Percentiles rank a stretch among this genome's conserved stretches.
Conservation (phyloP, 53 echinoderm and acorn worm species). For the Antedon mediterranea region DNA sequence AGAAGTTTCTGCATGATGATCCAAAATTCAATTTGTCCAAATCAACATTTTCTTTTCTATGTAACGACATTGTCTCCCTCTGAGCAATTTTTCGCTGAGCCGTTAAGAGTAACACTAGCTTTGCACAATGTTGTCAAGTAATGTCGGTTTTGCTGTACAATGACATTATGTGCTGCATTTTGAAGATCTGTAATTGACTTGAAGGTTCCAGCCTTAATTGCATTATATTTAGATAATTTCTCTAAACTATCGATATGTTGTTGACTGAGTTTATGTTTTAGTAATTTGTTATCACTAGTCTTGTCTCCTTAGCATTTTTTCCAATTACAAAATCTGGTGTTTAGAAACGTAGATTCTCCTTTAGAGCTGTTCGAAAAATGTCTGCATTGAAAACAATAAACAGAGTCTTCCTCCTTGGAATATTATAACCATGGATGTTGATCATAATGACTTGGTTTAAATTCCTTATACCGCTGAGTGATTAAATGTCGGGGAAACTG, state of each 20-base stretch:
- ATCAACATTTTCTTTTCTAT: neutral
- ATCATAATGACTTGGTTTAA: neutral
- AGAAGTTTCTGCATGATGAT: neutral
- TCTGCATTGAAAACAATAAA: neutral
- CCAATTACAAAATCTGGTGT: neutral
- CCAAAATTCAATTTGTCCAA: neutral
- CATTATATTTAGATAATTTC: too few relatives aligned
- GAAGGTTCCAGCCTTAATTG: too few relatives aligned
- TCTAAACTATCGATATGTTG: neutral
- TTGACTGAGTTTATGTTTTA: neutral
- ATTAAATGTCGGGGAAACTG: neutral
- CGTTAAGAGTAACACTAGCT: too few relatives aligned
- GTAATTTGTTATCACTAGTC: neutral
- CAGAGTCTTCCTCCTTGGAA: neutral
- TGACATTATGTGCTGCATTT: too few relatives aligned
- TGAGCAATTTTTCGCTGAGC: too few relatives aligned
- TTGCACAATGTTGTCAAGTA: too few relatives aligned
- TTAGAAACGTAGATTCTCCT: too few relatives aligned
- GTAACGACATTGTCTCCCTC: too few relatives aligned
- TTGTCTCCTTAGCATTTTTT: neutral
- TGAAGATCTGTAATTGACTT: too few relatives aligned
- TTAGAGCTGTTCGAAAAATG: too few relatives aligned
- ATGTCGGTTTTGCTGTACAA: too few relatives aligned
- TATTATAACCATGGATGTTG: neutral
- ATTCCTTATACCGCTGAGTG: neutral